These are phyloP conservation scores for Oceanodroma tethys DNA, from an alignment of 2,113 vertebrate genomes.

Conservation along the genomic window DNA sequence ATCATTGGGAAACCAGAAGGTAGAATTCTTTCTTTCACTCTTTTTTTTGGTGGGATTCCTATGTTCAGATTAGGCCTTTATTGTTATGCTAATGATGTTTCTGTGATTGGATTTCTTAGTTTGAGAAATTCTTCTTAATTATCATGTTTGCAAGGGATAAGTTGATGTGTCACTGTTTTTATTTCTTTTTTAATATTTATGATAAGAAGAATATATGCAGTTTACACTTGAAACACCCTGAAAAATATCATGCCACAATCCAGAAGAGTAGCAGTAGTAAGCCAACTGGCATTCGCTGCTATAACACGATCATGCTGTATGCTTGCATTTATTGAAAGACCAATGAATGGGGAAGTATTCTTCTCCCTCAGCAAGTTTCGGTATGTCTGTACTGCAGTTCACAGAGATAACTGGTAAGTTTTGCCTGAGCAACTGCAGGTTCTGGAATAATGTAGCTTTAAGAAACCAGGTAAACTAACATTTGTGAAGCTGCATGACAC, in stretches of 20 bases:
- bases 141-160: neutral
- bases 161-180: neutral
- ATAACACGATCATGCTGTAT: neutral
- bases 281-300: neutral
- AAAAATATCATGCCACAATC: neutral
- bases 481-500: neutral
- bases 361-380: neutral
- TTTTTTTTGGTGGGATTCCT: neutral
- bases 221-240: neutral
- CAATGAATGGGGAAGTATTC: neutral
- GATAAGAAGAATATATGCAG: neutral
- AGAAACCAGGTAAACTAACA: neutral
- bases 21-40: neutral
- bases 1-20: constrained; percentile 13
- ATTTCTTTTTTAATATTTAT: neutral
- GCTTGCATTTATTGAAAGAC: neutral
- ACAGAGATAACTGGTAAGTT: neutral
- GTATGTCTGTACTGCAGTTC: neutral
- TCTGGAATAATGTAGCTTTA: neutral
- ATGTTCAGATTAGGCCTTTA: neutral
- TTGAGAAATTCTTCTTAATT: neutral
- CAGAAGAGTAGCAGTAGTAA: neutral
- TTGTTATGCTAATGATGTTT: neutral
- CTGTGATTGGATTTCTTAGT: neutral
- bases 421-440: neutral